Evolutionary conservation across 2,888 invertebrate genomes (phyloP), one percentile per base, ranked within the genome.

Genomic region (Lasioglossum lativentre): DNA sequence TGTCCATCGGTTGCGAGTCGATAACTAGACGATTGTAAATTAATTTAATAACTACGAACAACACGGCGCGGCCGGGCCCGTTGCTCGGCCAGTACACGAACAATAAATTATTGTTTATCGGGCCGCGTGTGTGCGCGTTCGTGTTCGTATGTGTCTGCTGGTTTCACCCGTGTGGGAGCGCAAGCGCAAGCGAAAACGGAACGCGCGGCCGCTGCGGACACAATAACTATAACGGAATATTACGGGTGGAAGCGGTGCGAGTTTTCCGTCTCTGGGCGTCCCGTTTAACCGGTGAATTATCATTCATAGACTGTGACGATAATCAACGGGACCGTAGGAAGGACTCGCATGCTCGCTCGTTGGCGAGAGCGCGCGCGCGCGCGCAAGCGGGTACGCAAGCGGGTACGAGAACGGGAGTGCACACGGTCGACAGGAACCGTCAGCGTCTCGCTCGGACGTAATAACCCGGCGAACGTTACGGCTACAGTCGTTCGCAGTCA

Each of bases 71-170:
- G 19, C 30, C 72, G 72, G 72, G 8, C 30, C 30, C 27, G 52
- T 42, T 30, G 75, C 14, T 45, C 72, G 56, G 19, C 59, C 52
- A 4, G 80, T 77, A 47, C 59, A 45, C 47, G 47, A 47, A 73
- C 84, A 45, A 80, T 89, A 85, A 89, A 83, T 83, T 85, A 78
- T 85, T 85, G 83, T 89, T 89, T 89, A 89, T 85, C 73, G 86
- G 4, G 45, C 19, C 8, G 78, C 47, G 4, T 14, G 47, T 47
- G 47, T 45, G 1, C 12, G 56, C 12, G 59, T 59, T 4, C 14
- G 27, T 27, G 14, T 59, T 10, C 4, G 23, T n/a, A n/a, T n/a
- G n/a, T n/a, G n/a, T 34, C 3, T 34, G 34, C 3, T 34, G 19
- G 52, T 19, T 0, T 5, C 19, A n/a, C n/a, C n/a, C n/a, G 56